phyloP scores from a whole-genome alignment of 2,888 invertebrate species.

The Calephelis perditalis region DNA sequence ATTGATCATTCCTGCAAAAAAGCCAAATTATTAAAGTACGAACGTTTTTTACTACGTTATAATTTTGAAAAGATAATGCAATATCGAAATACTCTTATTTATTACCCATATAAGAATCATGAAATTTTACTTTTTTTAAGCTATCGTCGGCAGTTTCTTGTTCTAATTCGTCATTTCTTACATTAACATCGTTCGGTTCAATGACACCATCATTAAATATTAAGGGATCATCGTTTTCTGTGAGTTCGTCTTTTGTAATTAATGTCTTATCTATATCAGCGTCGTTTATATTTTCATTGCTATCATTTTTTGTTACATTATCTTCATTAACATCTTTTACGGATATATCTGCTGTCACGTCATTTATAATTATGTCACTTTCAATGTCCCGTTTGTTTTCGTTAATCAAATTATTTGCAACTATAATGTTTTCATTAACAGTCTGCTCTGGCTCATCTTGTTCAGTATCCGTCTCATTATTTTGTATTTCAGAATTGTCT shows the following conservation, averaged over 20 bases:
- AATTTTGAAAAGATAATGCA: background rate
- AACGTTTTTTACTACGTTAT: too few species aligned
- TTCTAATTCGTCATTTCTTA: conserved; percentile 19
- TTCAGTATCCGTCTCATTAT: background rate
- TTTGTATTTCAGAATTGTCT: too few species aligned
- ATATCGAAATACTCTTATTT: conserved; percentile 17
- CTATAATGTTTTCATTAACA: conserved; percentile 6
- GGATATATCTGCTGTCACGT: background rate
- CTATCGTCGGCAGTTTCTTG: conserved; percentile 39
- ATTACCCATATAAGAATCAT: conserved; percentile 52
- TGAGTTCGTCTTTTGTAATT: background rate
- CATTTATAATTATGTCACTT: too few species aligned
- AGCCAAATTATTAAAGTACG: too few species aligned
- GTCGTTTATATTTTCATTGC: conserved; percentile 2
- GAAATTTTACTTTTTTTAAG: conserved; percentile 57
- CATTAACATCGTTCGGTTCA: conserved; percentile 12
- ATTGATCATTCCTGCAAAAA: background rate
- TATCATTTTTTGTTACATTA: conserved; percentile 1
- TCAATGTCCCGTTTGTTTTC: too few species aligned
- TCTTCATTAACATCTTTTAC: background rate
- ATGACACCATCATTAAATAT: background rate
- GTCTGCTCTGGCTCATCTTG: background rate
- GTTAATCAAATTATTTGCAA: too few species aligned
- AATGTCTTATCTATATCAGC: background rate
- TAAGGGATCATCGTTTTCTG: background rate